Base-by-base conservation (phyloP, 2,888 invertebrate species). In the Folsomia candida region DNA sequence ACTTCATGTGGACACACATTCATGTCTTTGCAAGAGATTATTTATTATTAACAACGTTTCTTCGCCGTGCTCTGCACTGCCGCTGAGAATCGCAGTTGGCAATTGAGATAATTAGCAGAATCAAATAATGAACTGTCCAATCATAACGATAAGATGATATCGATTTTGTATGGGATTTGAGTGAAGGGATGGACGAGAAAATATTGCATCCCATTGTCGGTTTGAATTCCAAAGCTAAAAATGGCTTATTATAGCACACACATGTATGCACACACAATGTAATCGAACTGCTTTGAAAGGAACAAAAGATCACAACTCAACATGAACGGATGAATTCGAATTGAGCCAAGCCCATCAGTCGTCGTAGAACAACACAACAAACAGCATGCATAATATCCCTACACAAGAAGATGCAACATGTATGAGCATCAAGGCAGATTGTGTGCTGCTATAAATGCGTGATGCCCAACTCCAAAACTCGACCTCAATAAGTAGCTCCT, bases 41-140 rank as follows among this genome's bases (percentile, higher is more conserved):
- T 54, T 54, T 9, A 37, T 14, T 37, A 14, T 37, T 37, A 9
- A 9, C 37, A n/a, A n/a, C 37, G 4, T 37, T 37, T 37, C 37
- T 37, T 37, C 14, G 14, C 37, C 4, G 37, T 37, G 37, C 64
- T 14, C 14, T 14, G 37, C 37, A 37, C 70, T 58, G 67, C 73
- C 71, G 74, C 71, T 74, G 74, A 69, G 74, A 59, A 64, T 67
- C 71, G 26, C 74, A 71, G 75, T 75, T 72, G 72, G 75, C 75
- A 72, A 75, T 72, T 75, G 70, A 75, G 75, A 75, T 75, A 75
- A 75, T 75, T 75, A 75, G 75, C 63, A 68, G 75, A 75, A 70
- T 75, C 75, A 75, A 75, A 75, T 75, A 75, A 72, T 75, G 70
- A 72, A 58, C 67, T 70, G 70, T 59, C 70, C 70, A 75, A 75